Evolutionary conservation across 1,140 invertebrate species (phyloP).

Genomic region (Platyscapa corneri): DNA sequence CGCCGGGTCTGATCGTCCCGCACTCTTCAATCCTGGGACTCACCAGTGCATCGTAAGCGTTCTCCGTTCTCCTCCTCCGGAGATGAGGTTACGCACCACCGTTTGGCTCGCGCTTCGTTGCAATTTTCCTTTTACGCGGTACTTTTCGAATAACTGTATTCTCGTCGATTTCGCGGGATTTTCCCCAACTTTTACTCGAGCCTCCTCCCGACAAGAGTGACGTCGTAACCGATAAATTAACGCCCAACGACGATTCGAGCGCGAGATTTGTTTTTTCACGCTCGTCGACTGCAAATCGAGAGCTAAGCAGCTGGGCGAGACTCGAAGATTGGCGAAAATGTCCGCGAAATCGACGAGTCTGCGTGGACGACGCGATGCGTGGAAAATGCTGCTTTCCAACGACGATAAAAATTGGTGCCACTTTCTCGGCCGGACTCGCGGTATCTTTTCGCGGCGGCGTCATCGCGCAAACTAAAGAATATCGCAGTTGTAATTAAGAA

Average conservation of each 20-base stretch:
- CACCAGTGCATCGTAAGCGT: not conserved
- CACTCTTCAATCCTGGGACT: not conserved
- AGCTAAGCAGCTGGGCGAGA: no score
- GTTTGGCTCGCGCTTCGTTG: not conserved
- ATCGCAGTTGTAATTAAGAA: slow-evolving; percentile 75
- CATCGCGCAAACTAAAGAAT: slow-evolving; percentile 74
- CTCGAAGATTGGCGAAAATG: no score
- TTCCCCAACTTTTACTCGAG: no score
- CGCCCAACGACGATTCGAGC: no score
- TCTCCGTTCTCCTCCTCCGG: not conserved
- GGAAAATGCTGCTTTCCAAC: no score
- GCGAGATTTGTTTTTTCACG: no score
- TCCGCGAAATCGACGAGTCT: no score
- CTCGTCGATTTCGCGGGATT: not conserved
- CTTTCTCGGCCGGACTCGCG: slow-evolving; percentile 53
- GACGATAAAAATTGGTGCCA: slow-evolving; percentile 33
- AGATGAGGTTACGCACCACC: not conserved
- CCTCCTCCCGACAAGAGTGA: no score
- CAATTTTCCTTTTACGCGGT: not conserved
- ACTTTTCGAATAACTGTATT: not conserved
- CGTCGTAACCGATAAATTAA: no score
- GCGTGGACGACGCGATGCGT: no score
- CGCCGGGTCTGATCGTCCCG: not conserved
- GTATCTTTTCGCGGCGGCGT: slow-evolving; percentile 72
- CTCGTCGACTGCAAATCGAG: no score